Base-by-base conservation (phyloP, 1,140 invertebrate genomes). In the Lineus longissimus region DNA sequence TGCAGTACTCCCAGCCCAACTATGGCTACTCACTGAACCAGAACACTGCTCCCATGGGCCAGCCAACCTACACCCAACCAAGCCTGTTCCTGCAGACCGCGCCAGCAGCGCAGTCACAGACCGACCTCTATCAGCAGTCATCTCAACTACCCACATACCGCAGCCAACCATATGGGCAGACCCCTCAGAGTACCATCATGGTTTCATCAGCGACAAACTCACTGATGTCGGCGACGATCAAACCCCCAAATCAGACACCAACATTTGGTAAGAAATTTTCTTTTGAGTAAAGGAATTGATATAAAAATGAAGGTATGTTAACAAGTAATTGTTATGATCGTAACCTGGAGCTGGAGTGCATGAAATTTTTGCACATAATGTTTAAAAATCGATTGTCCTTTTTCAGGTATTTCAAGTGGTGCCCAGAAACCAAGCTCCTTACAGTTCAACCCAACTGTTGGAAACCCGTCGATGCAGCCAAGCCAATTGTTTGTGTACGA, bases 161-260 rank as follows among this genome's bases (percentile, higher is more conserved):
- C 56, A 58, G 23, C 33, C 56, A 58, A 23, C 27, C 29, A 29
- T 58, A 58, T 29, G 29, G 29, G 29, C 56, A 58, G 33, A 58
- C 17, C 74, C 92, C 90, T 82, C 91, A 91, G 27, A 94, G 89
- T 72, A 92, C 91, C 29, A 90, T 93, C 60, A 86, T 95, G 64
- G 94, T 94, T 63, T 92, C 91, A 56, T 93, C 91, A 29, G 89
- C 89, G 9, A 89, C 90, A 9, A 92, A 92, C 80, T 92, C 91
- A 23, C 84, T 94, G 54, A 94, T 94, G 91, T 93, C 92, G 0
- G 90, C 91, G 40, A 89, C 88, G 67, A 90, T 93, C 17, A 94
- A 94, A 77, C 90, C 90, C 22, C 90, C 89, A 87, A 73, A 91
- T 93, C n/a, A 51, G 33, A 36, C 33, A 36, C 6, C 33, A 36